Base-by-base conservation (phyloP, 2,113 vertebrate genomes). In the Platanista minor region DNA sequence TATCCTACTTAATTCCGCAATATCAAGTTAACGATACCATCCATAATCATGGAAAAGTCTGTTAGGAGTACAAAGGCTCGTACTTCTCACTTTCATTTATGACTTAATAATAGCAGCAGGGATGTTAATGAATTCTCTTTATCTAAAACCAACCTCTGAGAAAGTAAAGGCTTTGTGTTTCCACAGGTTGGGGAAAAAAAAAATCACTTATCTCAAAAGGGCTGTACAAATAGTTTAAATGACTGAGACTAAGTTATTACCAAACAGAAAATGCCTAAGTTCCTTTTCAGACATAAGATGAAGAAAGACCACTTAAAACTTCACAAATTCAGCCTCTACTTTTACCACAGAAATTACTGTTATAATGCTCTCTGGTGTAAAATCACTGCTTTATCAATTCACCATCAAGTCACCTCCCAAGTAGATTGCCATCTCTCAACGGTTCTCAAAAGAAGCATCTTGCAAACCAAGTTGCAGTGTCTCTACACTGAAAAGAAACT, bases 31-130 rank as follows among this genome's bases (percentile, higher is more conserved):
- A 61, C 1, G 1, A 62, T 13, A 83, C 4, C 46, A 31, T 49
- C 62, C 82, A 27, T 31, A 31, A 85, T 20, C 57, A 81, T 90
- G 15, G 31, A 31, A 84, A 80, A 96, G 84, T 20, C 71, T 81
- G 18, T 49, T 81, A 77, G 36, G 21, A 54, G 15, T 57, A 92
- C 75, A 87, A 23, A 67, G 18, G 33, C 33, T 90, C 54, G 93
- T 43, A 36, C 86, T 87, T 82, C 71, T 95, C 78, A 87, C 54
- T 77, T 83, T 91, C 71, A 87, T 86, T 87, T 75, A 36, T 46
- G 52, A 72, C 36, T 84, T 57, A 54, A 54, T 39, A 77, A 61
- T 9, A 54, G 78, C 6, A 93, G 59, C 36, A 75, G 29, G 33
- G 80, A 71, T 75, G 66, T 29, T 67, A 90, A 87, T 29, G 21